Conservation (phyloP, 37 sponge, comb jelly and placozoan species). For the Tethya wilhelma region DNA sequence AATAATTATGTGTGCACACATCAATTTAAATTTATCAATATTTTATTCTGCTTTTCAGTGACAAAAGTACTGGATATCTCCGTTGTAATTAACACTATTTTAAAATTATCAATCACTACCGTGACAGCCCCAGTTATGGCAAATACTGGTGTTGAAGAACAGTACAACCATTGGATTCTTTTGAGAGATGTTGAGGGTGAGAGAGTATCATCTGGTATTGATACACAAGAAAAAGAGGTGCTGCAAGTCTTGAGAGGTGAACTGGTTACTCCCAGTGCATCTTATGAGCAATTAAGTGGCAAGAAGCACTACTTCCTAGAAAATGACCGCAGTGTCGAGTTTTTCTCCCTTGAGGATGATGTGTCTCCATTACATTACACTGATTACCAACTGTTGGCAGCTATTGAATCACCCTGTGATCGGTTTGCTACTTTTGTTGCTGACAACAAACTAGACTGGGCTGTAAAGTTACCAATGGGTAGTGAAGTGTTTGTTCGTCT, state of each 20-base stretch:
- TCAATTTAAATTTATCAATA: too few relatives aligned
- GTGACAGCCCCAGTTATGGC: too few relatives aligned
- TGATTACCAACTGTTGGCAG: constrained; percentile 33
- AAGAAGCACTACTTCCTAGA: not conserved
- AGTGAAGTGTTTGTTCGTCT: constrained; percentile 27
- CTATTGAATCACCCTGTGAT: constrained; percentile 6
- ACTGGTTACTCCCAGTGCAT: constrained; percentile 1
- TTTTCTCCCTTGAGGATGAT: not conserved
- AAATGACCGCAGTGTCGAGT: not conserved
- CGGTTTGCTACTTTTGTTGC: constrained; percentile 8
- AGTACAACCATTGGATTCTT: too few relatives aligned
- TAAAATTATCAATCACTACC: too few relatives aligned
- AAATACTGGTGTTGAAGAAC: too few relatives aligned
- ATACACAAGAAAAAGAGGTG: too few relatives aligned
- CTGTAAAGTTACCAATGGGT: constrained; percentile 15
- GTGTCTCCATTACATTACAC: constrained; percentile 18
- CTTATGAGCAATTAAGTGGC: not conserved
- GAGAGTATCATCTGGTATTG: not conserved
- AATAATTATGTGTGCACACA: too few relatives aligned
- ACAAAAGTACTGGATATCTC: too few relatives aligned
- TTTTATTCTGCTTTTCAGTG: too few relatives aligned
- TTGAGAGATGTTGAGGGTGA: constrained; percentile 7
- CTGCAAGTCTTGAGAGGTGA: constrained; percentile 22
- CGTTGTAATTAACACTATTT: too few relatives aligned
- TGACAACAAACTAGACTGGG: constrained; percentile 26